Conservation (phyloP, 2,888 invertebrate species). For the Meiosimyza decipiens region DNA sequence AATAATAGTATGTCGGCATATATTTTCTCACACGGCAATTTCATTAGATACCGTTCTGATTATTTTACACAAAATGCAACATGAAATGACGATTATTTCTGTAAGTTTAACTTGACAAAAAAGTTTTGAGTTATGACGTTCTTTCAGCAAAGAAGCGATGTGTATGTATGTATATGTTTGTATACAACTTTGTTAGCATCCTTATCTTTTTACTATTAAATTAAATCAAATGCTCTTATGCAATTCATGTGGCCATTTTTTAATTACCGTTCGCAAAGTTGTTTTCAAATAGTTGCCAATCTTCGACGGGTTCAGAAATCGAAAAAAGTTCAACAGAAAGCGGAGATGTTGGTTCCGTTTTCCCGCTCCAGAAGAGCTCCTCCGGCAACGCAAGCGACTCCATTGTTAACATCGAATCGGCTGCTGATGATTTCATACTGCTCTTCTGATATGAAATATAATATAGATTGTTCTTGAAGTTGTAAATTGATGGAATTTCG, state of each 20-base stretch:
- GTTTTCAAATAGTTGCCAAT: conserved; percentile 56
- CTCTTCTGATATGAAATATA: conserved; percentile 43
- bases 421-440: conserved; percentile 44
- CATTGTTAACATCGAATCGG: conserved; percentile 52
- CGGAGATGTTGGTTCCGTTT: conserved; percentile 64
- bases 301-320: conserved; percentile 52
- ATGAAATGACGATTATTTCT: no score
- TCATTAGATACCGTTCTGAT: no score
- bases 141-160: no score
- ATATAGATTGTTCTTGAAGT: conserved; percentile 40
- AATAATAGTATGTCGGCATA: no score
- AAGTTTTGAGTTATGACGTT: no score
- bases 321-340: conserved; percentile 60
- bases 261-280: conserved; percentile 62
- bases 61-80: no score
- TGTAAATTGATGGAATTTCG: conserved; percentile 66
- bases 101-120: no score
- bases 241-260: not conserved
- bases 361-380: conserved; percentile 64
- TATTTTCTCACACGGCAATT: no score
- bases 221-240: no score
- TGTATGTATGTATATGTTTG: no score
- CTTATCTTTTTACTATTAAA: no score
- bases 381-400: conserved; percentile 63
- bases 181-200: no score